phyloP scores from a whole-genome alignment of 2,113 vertebrate genomes.

The Dipodomys spectabilis region DNA sequence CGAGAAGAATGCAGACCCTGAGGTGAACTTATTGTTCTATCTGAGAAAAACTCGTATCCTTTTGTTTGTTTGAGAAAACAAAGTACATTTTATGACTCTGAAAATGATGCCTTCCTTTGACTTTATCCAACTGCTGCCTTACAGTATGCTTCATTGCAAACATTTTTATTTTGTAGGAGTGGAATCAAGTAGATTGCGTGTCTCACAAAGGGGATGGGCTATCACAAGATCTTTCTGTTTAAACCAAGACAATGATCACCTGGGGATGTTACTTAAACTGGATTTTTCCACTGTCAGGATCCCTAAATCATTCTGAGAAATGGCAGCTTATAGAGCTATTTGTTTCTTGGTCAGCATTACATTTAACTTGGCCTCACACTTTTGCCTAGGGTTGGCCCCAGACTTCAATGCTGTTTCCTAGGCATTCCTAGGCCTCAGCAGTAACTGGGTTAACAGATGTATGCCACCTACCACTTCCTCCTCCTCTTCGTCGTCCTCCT shows the following conservation, averaged over 20 bases:
- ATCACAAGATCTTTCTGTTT: too few species aligned
- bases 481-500: too few species aligned
- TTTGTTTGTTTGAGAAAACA: constrained; percentile 53
- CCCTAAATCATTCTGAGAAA: background rate
- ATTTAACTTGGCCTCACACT: too few species aligned
- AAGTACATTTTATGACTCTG: background rate
- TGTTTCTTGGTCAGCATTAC: background rate
- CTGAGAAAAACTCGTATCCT: constrained; percentile 89
- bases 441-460: too few species aligned
- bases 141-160: background rate
- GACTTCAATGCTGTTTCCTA: too few species aligned
- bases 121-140: background rate
- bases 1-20: constrained; percentile 89
- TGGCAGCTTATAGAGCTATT: background rate
- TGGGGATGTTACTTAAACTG: background rate
- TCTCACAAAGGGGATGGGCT: background rate
- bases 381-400: too few species aligned
- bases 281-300: background rate
- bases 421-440: too few species aligned
- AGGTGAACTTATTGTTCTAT: constrained; percentile 88
- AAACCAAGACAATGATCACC: background rate
- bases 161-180: background rate
- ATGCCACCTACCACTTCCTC: too few species aligned
- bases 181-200: background rate
- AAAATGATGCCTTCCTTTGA: constrained; percentile 13